Conservation (phyloP, 2,797 vertebrate genomes). For the Orientallactaga sibirica region DNA sequence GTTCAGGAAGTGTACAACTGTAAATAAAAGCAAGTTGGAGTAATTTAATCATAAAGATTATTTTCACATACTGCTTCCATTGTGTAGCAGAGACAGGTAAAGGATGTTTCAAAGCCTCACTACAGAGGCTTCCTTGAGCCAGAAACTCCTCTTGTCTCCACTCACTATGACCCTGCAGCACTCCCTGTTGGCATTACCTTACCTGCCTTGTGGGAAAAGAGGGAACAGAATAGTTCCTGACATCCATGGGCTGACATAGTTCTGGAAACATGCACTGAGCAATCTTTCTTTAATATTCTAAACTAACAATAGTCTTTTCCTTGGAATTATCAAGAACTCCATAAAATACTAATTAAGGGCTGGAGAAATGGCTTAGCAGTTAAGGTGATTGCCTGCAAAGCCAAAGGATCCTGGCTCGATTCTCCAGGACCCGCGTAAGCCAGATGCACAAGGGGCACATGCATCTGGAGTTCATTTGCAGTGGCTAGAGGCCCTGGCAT, state of each 20-base stretch:
- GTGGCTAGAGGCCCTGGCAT: too few relatives aligned
- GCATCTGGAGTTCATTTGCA: too few relatives aligned
- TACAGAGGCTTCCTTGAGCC: background rate
- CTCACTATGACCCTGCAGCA: background rate
- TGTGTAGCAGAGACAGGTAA: slow-evolving; percentile 6
- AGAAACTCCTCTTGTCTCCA: background rate
- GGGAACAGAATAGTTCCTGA: background rate
- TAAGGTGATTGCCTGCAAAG: too few relatives aligned
- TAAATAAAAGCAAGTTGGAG: slow-evolving; percentile 83
- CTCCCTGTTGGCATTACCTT: background rate
- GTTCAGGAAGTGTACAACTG: slow-evolving; percentile 80
- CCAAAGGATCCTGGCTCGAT: too few relatives aligned
- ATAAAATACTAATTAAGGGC: background rate
- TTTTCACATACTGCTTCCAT: slow-evolving; percentile 34
- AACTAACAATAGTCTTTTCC: background rate
- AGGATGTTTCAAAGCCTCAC: background rate
- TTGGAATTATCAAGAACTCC: background rate
- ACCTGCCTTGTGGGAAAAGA: background rate
- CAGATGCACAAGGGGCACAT: too few relatives aligned
- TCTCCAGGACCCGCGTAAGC: too few relatives aligned
- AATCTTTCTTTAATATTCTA: background rate
- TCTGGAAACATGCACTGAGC: background rate
- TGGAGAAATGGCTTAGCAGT: too few relatives aligned
- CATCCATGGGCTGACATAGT: background rate
- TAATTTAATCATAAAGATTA: slow-evolving; percentile 81